Percentiles rank a stretch among this genome's conserved stretches.
phyloP scores from a whole-genome alignment of 2,113 vertebrate species.

The Nannobrachium achirus region DNA sequence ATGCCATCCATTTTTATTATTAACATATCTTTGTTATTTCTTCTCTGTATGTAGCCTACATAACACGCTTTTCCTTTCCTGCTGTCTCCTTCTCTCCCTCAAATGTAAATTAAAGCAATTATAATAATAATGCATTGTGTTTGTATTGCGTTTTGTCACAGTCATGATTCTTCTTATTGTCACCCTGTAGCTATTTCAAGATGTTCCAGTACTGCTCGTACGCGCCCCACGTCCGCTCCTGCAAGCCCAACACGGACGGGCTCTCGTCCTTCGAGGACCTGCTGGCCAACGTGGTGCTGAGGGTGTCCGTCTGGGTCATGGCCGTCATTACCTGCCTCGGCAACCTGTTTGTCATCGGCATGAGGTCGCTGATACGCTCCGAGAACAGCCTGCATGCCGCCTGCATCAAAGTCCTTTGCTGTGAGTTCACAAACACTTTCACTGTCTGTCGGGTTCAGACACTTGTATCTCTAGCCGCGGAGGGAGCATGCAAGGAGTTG shows the following conservation, averaged over 20 bases:
- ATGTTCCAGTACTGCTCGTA: constrained; percentile 87
- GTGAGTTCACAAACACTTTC: constrained; percentile 62
- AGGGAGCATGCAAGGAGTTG: too few species aligned
- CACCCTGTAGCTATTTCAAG: constrained; percentile 83
- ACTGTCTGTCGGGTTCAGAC: too few species aligned
- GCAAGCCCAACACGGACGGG: constrained; percentile 85
- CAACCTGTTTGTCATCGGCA: constrained; percentile 87
- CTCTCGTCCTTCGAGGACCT: constrained; percentile 89
- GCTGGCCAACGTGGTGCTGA: constrained; percentile 84
- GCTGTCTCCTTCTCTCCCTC: constrained; percentile 10
- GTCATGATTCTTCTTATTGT: too few species aligned
- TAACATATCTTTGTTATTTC: too few species aligned
- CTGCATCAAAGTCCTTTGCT: constrained; percentile 89
- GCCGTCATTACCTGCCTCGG: constrained; percentile 87
- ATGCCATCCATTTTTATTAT: too few species aligned
- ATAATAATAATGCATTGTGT: too few species aligned
- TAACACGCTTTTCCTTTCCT: neutral
- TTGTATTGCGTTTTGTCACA: too few species aligned
- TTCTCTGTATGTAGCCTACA: too few species aligned
- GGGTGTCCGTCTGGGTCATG: constrained; percentile 87
- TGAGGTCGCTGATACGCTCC: constrained; percentile 84
- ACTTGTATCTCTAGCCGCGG: too few species aligned
- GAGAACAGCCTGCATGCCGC: constrained; percentile 84
- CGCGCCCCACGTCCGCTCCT: constrained; percentile 82
- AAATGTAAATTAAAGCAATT: too few species aligned